Evolutionary conservation across 1,140 invertebrate genomes (phyloP), one percentile per base, ranked within the genome.

Genomic region (Ylistrum balloti): DNA sequence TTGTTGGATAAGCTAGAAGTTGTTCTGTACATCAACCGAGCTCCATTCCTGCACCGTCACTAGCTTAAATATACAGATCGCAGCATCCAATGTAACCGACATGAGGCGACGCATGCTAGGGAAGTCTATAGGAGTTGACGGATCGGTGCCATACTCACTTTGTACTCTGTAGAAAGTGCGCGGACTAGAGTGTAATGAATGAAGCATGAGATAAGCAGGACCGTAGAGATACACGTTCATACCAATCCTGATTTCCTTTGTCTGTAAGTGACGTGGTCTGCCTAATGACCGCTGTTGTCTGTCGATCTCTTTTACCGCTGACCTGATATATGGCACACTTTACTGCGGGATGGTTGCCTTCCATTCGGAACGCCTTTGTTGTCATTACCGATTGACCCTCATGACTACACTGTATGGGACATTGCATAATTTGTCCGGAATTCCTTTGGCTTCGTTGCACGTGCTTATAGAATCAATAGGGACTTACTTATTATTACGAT

Each of bases 81-180:
- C 13, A 13, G 35, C 35, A 38, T 38, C 35, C 5, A 7, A 45
- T 17, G 22, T 28, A 74, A 1, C 22, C 56, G n/a, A 74, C 17
- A 7, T 2, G 56, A 74, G 28, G 56, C 56, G 17, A n/a, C 17
- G 22, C 56, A 74, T 28, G 1, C 56, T 74, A 28, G 9, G 28
- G 28, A 74, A 7, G 56, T n/a, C n/a, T 74, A 74, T 74, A 28
- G n/a, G 56, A 74, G n/a, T 74, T 74, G 56, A 74, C 56, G 22
- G 56, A 74, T 74, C 56, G 56, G 56, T 74, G 56, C 56, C 56
- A 74, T 74, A n/a, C 28, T 74, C n/a, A 74, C 56, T 74, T 74
- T 74, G 56, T 74, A 74, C 56, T 74, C 28, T 74, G 56, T 17
- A 74, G 56, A 74, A n/a, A 17, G 56, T 17, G n/a, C 56, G 56